A percentile compares a stretch with the other conserved stretches of the same genome.
Evolutionary conservation across 2,113 vertebrate genomes (phyloP).

Genomic region (Paraplagusia blochii): DNA sequence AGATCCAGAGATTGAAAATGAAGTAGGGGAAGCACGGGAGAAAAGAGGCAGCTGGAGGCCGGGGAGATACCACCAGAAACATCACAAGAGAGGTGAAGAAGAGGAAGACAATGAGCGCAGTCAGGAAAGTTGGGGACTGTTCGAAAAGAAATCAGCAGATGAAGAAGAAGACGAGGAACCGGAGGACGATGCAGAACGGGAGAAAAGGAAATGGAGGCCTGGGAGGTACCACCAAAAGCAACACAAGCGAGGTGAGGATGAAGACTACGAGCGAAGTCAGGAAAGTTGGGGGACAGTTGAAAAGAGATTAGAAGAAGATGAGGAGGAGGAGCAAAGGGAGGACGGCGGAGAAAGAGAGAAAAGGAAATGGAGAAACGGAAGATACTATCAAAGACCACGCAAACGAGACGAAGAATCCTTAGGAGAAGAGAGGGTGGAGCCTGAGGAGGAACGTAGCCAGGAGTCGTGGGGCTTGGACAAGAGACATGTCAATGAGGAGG

Average conservation of each 20-base stretch:
- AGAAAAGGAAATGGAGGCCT: slow-evolving; percentile 51
- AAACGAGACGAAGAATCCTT: slow-evolving; percentile 53
- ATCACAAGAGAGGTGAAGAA: slow-evolving; percentile 53
- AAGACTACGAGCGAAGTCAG: slow-evolving; percentile 55
- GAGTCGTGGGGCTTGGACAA: slow-evolving; percentile 61
- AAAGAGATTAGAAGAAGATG: slow-evolving; percentile 25
- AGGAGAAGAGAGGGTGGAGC: slow-evolving; percentile 35
- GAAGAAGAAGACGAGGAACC: slow-evolving; percentile 6
- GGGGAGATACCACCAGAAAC: slow-evolving; percentile 43
- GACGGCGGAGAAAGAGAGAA: slow-evolving; percentile 40
- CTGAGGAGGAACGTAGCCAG: slow-evolving; percentile 57
- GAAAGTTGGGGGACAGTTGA: slow-evolving; percentile 52
- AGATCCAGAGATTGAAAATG: slow-evolving; percentile 28
- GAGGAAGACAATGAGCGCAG: slow-evolving; percentile 52
- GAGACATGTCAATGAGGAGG: slow-evolving; percentile 22
- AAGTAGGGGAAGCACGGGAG: slow-evolving; percentile 30
- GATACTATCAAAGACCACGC: slow-evolving; percentile 42
- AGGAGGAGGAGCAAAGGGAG: neutral
- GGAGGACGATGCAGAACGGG: slow-evolving; percentile 11
- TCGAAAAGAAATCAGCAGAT: slow-evolving; percentile 29
- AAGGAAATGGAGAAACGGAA: slow-evolving; percentile 44
- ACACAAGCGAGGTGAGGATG: slow-evolving; percentile 55
- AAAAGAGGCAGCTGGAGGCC: slow-evolving; percentile 50
- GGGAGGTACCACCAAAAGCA: slow-evolving; percentile 45
- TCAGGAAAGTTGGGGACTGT: slow-evolving; percentile 58